Evolutionary conservation across 2,113 vertebrate species (phyloP).

Genomic region (Sturnira hondurensis): DNA sequence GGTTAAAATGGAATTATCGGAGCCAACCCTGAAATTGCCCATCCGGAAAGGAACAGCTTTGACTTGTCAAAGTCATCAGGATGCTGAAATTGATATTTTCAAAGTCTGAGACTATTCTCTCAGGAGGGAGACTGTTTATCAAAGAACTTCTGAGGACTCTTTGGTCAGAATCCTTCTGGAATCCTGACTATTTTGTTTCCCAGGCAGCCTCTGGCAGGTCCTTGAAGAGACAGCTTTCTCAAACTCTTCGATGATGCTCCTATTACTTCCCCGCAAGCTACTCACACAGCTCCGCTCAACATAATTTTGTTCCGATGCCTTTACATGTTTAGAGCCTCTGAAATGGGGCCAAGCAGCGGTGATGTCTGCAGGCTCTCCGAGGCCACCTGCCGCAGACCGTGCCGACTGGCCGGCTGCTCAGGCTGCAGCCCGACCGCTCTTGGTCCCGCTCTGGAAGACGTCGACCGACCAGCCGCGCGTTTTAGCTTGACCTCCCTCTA

Average conservation of each 20-base stretch:
- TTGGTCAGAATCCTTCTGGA: background rate
- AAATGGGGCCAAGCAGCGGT: background rate
- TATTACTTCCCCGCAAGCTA: background rate
- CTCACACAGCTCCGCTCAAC: background rate
- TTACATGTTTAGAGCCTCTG: background rate
- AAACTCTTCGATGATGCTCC: background rate
- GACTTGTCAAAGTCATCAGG: constrained; percentile 35
- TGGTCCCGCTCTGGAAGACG: background rate
- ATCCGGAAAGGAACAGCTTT: background rate
- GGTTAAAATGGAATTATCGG: background rate
- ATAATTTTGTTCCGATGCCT: background rate
- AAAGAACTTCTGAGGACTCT: background rate
- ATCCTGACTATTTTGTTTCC: background rate
- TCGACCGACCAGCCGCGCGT: background rate
- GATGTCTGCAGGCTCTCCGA: background rate
- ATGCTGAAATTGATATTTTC: background rate
- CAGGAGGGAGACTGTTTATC: background rate
- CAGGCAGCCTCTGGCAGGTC: background rate
- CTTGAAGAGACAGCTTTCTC: background rate
- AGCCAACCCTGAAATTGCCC: background rate
- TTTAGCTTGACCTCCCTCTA: background rate
- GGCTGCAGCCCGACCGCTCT: accelerated
- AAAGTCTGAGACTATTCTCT: background rate
- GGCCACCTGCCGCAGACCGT: background rate
- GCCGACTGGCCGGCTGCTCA: background rate